phyloP scores from a whole-genome alignment of 2,888 invertebrate species.

The Drosophila pegasa region DNA sequence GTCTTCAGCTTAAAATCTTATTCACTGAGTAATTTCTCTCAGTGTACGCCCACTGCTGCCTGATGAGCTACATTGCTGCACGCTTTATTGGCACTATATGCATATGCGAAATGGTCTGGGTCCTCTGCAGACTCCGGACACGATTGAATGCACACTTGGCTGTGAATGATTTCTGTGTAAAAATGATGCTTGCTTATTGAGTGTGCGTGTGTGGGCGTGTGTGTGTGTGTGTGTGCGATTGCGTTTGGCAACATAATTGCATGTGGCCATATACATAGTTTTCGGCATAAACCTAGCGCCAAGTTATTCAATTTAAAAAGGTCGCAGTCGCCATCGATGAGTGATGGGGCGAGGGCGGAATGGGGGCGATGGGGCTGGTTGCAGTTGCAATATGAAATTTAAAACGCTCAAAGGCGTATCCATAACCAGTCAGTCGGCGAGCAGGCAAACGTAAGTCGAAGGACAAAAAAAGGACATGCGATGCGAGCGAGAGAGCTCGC shows the following conservation, averaged over 20 bases:
- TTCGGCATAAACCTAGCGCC: slow-evolving; percentile 34
- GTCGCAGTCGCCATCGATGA: slow-evolving; percentile 27
- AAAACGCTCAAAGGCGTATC: slow-evolving; percentile 80
- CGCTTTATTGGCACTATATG: slow-evolving; percentile 71
- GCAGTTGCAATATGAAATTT: slow-evolving; percentile 81
- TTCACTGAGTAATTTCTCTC: slow-evolving; percentile 8
- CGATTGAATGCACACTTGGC: slow-evolving; percentile 73
- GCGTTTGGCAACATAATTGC: slow-evolving; percentile 74
- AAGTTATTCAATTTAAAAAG: slow-evolving; percentile 61
- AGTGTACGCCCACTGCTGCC: slow-evolving; percentile 37
- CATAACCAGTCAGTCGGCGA: slow-evolving; percentile 68
- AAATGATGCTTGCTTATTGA: slow-evolving; percentile 52
- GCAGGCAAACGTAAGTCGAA: slow-evolving; percentile 72
- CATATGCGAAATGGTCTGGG: slow-evolving; percentile 28
- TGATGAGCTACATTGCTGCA: slow-evolving; percentile 59
- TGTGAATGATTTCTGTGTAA: slow-evolving; percentile 76
- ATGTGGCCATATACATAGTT: slow-evolving; percentile 49
- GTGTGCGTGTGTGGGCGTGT: slow-evolving; percentile 3
- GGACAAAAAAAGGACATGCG: slow-evolving; percentile 78
- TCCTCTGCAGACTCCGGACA: slow-evolving; percentile 34
- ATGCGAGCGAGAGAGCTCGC: slow-evolving; percentile 45
- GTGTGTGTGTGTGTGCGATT: slow-evolving; percentile 28
- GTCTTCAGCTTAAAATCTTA: background rate
- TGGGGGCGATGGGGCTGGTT: slow-evolving; percentile 18
- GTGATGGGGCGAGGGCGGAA: slow-evolving; percentile 23